These are phyloP conservation scores for Nanger granti DNA, from an alignment of 2,113 vertebrate species.

Conservation along the genomic window DNA sequence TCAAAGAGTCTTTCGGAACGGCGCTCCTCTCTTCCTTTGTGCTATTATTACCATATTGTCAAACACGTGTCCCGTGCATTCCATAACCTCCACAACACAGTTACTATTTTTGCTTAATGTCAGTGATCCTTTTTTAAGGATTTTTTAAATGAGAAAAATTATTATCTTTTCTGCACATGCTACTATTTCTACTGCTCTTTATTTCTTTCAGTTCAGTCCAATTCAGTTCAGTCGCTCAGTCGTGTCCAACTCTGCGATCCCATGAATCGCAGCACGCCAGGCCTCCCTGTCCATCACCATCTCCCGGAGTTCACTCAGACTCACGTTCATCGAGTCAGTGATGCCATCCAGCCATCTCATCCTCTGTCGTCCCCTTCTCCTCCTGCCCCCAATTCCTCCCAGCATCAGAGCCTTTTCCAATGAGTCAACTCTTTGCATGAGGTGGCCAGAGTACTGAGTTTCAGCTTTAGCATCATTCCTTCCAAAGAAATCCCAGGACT, in stretches of 20 bases:
- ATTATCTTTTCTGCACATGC: not conserved
- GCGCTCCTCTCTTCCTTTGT: not conserved
- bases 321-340: rapidly evolving
- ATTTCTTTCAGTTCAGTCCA: not conserved
- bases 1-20: not conserved
- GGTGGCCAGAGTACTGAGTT: too few relatives aligned
- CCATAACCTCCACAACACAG: not conserved
- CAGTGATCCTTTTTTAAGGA: not conserved
- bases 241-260: too few relatives aligned
- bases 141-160: not conserved
- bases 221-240: too few relatives aligned
- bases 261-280: rapidly evolving
- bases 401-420: too few relatives aligned
- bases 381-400: too few relatives aligned
- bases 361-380: rapidly evolving
- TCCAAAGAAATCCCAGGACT: too few relatives aligned
- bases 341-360: too few relatives aligned
- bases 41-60: not conserved
- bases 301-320: too few relatives aligned
- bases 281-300: too few relatives aligned
- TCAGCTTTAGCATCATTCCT: too few relatives aligned
- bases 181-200: not conserved
- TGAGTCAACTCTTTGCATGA: too few relatives aligned
- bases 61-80: not conserved
- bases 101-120: not conserved